Evolutionary conservation across 2,888 invertebrate species (phyloP), one percentile per base, ranked within the genome.

Genomic region (Eudasyphora cyanicolor): DNA sequence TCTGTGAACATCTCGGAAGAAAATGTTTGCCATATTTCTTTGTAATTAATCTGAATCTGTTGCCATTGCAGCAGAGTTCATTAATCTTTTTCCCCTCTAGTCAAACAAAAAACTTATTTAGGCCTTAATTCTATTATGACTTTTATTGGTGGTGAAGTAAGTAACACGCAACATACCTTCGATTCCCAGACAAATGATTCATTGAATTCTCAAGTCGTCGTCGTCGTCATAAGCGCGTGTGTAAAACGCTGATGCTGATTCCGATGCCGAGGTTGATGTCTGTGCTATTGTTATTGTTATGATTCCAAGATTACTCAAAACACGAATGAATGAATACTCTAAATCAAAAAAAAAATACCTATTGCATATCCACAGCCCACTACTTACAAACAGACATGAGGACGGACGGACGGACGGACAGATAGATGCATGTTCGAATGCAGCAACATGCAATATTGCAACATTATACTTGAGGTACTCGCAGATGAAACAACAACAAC

Each of bases 361-460:
- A 77, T 71, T 83, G 71, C 80, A 80, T 29, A 80, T 67, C 49
- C 24, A 64, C 67, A 67, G 29, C n/a, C 32, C 21, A 60, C n/a
- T n/a, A n/a, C n/a, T n/a, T n/a, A n/a, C 29, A 27, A 60, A 57
- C 24, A 54, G 17, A 27, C 45, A 54, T 19, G 10, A 14, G 1
- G 10, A 51, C 24, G 7, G 14, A 7, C 21, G 49, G 0, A 54
- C 27, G 19, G 14, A 69, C 42, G 62, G 2, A 24, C 21, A n/a
- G 27, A 19, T 67, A 42, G 19, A 21, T 19, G 21, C 12, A 38
- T 42, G 24, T 62, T 17, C 57, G 24, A 70, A n/a, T 64, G 77
- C 77, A 69, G 42, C 71, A 78, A 71, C 81, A 84, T 84, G 84
- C 84, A 81, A 78, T 84, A 78, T 84, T 84, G 84, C 84, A 84